Evolutionary conservation across 2,113 vertebrate genomes (phyloP).

Genomic region (Brachypodius melanocephalos): DNA sequence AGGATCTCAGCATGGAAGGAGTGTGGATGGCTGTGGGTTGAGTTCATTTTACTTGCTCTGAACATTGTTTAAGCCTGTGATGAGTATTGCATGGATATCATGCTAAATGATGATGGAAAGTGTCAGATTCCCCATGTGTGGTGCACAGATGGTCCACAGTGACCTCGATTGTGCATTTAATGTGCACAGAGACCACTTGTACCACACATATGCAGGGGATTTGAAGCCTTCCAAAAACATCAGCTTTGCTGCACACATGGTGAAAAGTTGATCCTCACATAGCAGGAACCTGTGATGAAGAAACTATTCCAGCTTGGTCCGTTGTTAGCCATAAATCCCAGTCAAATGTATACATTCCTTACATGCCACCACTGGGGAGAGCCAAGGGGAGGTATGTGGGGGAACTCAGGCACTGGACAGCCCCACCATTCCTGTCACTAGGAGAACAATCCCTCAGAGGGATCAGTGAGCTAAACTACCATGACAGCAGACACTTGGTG

Average conservation of each 20-base stretch:
- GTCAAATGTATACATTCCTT: constrained; percentile 45
- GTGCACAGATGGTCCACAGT: constrained; percentile 38
- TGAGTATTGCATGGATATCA: background rate
- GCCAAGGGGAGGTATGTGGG: background rate
- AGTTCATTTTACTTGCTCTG: background rate
- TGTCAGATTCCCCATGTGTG: background rate
- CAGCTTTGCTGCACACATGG: background rate
- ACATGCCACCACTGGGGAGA: background rate
- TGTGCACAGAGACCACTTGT: background rate
- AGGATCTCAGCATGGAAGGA: background rate
- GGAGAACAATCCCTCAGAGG: background rate
- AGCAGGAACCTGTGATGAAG: background rate
- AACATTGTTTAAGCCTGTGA: background rate
- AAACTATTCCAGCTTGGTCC: background rate
- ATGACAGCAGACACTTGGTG: background rate
- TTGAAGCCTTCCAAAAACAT: constrained; percentile 19
- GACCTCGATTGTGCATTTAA: background rate
- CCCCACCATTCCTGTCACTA: background rate
- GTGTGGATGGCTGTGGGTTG: background rate
- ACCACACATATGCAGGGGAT: background rate
- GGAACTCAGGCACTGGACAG: background rate
- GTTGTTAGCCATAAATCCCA: constrained; percentile 18
- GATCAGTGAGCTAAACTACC: background rate
- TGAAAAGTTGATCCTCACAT: constrained; percentile 16
- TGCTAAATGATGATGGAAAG: background rate